phyloP scores from a whole-genome alignment of 30 jellyfish, hydroid and myxozoan species.

The Chrysaora quinquecirrha region DNA sequence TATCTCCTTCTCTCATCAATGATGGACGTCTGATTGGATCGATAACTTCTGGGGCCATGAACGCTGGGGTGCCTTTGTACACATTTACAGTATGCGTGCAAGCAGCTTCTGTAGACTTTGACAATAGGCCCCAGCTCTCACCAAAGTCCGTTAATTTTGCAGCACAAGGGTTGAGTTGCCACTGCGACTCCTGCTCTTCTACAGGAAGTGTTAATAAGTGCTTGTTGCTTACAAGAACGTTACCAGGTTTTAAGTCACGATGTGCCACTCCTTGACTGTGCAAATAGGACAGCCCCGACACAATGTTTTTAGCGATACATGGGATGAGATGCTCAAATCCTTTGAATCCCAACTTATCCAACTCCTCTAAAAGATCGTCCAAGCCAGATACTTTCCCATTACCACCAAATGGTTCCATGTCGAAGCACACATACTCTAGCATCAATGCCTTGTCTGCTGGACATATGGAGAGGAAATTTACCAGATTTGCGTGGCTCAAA shows the following conservation, averaged over 20 bases:
- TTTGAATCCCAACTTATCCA: background rate
- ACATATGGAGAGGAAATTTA: background rate
- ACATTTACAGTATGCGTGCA: constrained; percentile 20
- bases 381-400: constrained; percentile 15
- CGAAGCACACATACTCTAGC: constrained; percentile 4
- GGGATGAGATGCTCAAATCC: constrained; percentile 29
- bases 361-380: constrained; percentile 13
- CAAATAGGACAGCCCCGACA: background rate
- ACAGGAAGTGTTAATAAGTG: background rate
- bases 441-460: constrained; percentile 6
- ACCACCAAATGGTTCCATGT: background rate
- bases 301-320: constrained; percentile 13
- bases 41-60: constrained; percentile 22
- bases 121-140: background rate
- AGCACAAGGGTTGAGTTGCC: constrained; percentile 10
- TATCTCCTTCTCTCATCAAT: constrained; percentile 4
- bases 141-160: constrained; percentile 25
- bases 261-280: constrained; percentile 6
- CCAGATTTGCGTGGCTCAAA: background rate
- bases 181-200: background rate
- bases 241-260: too few relatives aligned
- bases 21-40: constrained; percentile 13
- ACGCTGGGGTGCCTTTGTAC: constrained; percentile 13
- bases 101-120: background rate
- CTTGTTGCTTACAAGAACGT: background rate